Conservation (phyloP, 2,113 vertebrate species). For the Pitta sordida region DNA sequence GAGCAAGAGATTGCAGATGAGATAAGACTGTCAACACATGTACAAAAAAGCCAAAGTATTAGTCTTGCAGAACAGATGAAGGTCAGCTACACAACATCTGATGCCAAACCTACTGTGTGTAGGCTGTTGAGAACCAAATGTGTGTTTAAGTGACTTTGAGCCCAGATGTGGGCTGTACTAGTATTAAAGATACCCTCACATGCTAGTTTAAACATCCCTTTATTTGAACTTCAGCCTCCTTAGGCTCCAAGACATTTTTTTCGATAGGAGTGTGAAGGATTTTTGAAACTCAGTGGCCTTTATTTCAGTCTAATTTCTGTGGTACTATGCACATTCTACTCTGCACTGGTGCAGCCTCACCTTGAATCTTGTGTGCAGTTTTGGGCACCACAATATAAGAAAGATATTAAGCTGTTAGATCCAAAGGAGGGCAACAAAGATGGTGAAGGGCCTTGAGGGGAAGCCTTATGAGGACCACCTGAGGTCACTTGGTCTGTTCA, state of each 20-base stretch:
- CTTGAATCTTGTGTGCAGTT: neutral
- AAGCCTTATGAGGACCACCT: neutral
- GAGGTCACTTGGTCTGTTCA: no score
- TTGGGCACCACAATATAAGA: neutral
- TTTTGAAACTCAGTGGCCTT: neutral
- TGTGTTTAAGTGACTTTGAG: neutral
- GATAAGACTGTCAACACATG: neutral
- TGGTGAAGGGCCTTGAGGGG: neutral
- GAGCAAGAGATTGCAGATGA: neutral
- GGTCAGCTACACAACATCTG: neutral
- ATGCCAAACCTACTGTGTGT: neutral
- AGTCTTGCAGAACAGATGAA: neutral
- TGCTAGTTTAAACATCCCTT: neutral
- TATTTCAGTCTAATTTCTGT: neutral
- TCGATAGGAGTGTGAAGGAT: neutral
- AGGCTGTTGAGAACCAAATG: neutral
- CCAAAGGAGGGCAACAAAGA: neutral
- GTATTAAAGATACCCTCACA: neutral
- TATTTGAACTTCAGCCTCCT: neutral
- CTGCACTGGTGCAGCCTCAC: no score
- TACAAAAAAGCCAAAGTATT: neutral
- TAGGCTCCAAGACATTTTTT: neutral
- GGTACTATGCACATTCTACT: neutral
- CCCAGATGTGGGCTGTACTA: neutral
- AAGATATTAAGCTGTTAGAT: neutral